Evolutionary conservation across 2,888 invertebrate genomes (phyloP), one percentile per base, ranked within the genome.

Genomic region (Campopleginae sp.): DNA sequence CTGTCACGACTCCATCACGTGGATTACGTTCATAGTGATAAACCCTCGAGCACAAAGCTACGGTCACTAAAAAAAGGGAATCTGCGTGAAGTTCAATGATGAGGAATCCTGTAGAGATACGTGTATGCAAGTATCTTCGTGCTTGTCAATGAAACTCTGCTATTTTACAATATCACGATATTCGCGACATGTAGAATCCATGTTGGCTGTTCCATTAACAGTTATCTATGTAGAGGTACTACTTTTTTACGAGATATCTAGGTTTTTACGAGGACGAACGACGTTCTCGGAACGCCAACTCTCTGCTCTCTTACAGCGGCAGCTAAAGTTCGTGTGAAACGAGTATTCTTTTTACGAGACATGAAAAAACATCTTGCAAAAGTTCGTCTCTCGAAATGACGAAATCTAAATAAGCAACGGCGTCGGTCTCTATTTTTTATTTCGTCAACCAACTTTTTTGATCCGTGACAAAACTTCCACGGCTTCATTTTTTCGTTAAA

Each of bases 181-280:
- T 84, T 68, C 51, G 42, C 48, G 51, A 33, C 27, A 78, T 77
- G 72, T 72, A 66, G 48, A 61, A 72, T 68, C 54, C 65, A 71
- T 76, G 76, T 38, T 27, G 51, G 46, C 31, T 61, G 42, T 51
- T 71, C 42, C 61, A 80, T 84, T 71, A 77, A 72, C 76, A 68
- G 42, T 72, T 80, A 79, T 71, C 58, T 6, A 1, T 58, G 3
- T 61, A 46, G 6, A 66, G 61, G 42, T 51, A 82, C 48, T 19
- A 65, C 70, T 81, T 68, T 70, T 83, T 83, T 80, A 46, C 48
- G 65, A 71, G 23, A 65, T 71, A 44, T 27, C n/a, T 51, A 51
- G 63, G 65, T 38, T 72, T 84, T 84, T 80, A 84, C 65, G 83
- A 71, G 70, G 42, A 38, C 14, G 70, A 80, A 74, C 63, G 84